phyloP scores from a whole-genome alignment of 92 coral and sea anemone species.

The Palythoa caribaeorum region DNA sequence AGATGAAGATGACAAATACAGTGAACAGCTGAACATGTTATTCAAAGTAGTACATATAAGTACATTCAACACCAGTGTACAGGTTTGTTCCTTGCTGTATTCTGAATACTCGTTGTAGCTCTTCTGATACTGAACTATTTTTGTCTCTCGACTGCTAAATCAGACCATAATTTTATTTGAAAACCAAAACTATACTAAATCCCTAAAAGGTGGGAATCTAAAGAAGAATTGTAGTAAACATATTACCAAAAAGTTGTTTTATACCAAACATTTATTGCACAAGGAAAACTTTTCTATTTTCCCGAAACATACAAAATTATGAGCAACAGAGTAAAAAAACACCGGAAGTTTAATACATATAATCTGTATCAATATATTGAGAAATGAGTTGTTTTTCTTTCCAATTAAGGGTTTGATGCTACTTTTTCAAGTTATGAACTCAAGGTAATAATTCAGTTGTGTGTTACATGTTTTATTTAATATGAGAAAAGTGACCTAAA shows the following conservation, averaged over 20 bases:
- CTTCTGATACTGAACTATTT: not conserved
- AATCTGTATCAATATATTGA: too few species aligned
- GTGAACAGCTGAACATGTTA: constrained; percentile 84
- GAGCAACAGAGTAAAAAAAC: too few species aligned
- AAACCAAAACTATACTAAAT: too few species aligned
- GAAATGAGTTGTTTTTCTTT: not conserved
- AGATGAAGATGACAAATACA: constrained; percentile 94
- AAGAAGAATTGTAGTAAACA: too few species aligned
- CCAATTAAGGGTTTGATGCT: constrained; percentile 84
- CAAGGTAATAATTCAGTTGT: constrained; percentile 66
- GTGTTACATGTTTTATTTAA: too few species aligned
- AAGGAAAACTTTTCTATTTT: too few species aligned
- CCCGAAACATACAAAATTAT: too few species aligned
- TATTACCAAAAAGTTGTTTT: too few species aligned
- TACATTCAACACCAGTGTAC: constrained; percentile 92
- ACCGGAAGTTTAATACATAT: too few species aligned
- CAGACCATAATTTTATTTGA: not conserved
- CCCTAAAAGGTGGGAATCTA: too few species aligned
- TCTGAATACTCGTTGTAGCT: not conserved
- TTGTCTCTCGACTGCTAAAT: not conserved
- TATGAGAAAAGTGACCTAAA: too few species aligned
- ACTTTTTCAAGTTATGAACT: constrained; percentile 94
- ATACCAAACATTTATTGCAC: too few species aligned
- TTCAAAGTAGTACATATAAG: constrained; percentile 92
- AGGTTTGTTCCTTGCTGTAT: constrained; percentile 55